Conservation (phyloP, 2,113 vertebrate species). For the Syngnathoides biaculeatus region DNA sequence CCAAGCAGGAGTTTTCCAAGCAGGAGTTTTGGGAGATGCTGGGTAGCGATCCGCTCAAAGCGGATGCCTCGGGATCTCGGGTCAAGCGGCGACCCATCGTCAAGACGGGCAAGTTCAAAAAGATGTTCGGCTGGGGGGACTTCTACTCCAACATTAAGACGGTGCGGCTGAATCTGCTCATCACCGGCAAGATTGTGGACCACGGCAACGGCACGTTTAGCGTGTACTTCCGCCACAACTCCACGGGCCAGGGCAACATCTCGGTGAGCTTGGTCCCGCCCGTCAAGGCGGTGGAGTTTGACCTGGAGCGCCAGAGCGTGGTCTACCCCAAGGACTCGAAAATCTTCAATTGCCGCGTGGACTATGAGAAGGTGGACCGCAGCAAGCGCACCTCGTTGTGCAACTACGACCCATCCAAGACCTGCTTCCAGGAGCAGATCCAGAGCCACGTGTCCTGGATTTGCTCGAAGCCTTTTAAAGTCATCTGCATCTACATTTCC, state of each 20-base stretch:
- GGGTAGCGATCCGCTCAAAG: conserved; percentile 73
- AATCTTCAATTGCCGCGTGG: conserved; percentile 95
- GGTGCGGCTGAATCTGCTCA: conserved; percentile 91
- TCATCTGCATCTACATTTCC: conserved; percentile 95
- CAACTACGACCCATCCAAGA: conserved; percentile 92
- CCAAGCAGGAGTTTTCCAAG: conserved; percentile 80
- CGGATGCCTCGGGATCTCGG: conserved; percentile 67
- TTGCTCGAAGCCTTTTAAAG: conserved; percentile 94
- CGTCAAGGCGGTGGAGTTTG: conserved; percentile 89
- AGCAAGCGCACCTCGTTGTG: conserved; percentile 91
- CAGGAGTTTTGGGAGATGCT: conserved; percentile 82
- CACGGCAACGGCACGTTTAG: conserved; percentile 96
- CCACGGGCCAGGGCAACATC: conserved; percentile 94
- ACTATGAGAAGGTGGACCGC: conserved; percentile 92
- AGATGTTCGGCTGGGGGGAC: conserved; percentile 98
- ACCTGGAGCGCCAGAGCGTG: conserved; percentile 93
- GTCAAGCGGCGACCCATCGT: conserved; percentile 78
- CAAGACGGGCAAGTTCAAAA: conserved; percentile 84
- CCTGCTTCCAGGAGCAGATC: conserved; percentile 93
- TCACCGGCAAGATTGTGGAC: conserved; percentile 96
- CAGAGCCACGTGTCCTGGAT: conserved; percentile 94
- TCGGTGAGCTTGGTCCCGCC: conserved; percentile 96
- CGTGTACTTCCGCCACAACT: conserved; percentile 96
- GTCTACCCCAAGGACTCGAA: conserved; percentile 98
- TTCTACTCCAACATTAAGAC: conserved; percentile 99